These are phyloP conservation scores for Narcine bancroftii DNA, from an alignment of 2,113 vertebrate species.

Conservation along the genomic window DNA sequence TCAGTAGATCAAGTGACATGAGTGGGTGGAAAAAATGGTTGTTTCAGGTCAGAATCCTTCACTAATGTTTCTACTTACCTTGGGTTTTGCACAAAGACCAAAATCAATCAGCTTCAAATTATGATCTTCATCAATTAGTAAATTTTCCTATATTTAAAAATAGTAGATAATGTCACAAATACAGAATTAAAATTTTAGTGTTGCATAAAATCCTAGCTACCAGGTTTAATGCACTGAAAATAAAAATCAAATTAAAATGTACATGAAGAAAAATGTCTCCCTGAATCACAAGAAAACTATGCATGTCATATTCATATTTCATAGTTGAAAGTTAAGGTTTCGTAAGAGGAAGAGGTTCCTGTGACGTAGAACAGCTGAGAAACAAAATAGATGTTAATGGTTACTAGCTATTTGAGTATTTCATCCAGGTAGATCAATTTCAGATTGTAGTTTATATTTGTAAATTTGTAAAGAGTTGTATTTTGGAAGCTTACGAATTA, in stretches of 20 bases:
- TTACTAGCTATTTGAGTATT: background rate
- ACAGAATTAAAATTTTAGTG: background rate
- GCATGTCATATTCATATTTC: background rate
- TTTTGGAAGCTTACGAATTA: too few relatives aligned
- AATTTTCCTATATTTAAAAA: slow-evolving; percentile 72
- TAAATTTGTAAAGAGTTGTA: too few relatives aligned
- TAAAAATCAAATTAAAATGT: background rate
- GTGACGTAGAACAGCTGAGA: background rate
- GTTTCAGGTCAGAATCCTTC: too few relatives aligned
- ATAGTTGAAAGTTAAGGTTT: background rate
- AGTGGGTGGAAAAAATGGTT: too few relatives aligned
- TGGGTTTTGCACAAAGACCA: slow-evolving; percentile 89
- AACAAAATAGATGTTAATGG: background rate
- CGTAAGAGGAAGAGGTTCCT: background rate
- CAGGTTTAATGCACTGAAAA: background rate
- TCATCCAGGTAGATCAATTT: background rate
- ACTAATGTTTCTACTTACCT: slow-evolving; percentile 59
- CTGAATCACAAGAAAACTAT: background rate
- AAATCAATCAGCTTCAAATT: slow-evolving; percentile 95
- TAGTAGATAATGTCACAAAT: background rate
- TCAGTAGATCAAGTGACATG: too few relatives aligned
- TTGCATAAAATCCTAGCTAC: background rate
- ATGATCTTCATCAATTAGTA: slow-evolving; percentile 78
- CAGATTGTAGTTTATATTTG: too few relatives aligned
- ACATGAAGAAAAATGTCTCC: background rate